Evolutionary conservation across 2,888 invertebrate genomes (phyloP), one percentile per base, ranked within the genome.

Genomic region (Papilio elwesi): DNA sequence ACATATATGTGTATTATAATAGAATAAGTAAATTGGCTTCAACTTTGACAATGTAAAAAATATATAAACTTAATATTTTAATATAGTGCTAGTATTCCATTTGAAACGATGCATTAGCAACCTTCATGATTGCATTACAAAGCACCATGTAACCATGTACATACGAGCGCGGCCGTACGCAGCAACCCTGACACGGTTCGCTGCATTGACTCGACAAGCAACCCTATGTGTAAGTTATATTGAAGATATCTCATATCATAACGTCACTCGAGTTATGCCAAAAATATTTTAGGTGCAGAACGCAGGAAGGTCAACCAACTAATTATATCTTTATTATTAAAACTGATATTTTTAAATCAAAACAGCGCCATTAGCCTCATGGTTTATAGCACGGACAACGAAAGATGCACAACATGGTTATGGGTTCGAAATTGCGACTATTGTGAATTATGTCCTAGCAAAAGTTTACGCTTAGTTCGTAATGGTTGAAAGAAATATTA

Each of bases 181-280:
- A 87, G 87, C 87, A 87, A 85, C 92, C 92, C 88, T 93, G 92
- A 93, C 92, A 93, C 84, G 89, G 85, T 89, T 92, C 81, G 83
- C 79, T 83, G 83, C 12, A 51, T 43, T 36, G 51, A 52, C 52
- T 47, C 48, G 48, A 36, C 49, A 55, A 63, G 48, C 36, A 67
- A 68, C 68, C 72, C 68, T 68, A 68, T 71, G 67, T 71, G 71
- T 62, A 67, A 68, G 68, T 62, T 49, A 63, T 63, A 63, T 72
- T 48, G 66, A 51, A 63, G 67, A 74, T 65, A 71, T 69, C 68
- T 64, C 64, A 43, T 43, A 68, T 49, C 68, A 68, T 55, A 66
- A 70, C 51, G 59, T 36, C 36, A 55, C 55, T 36, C 12, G 49
- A n/a, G 16, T 48, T 64, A 64, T 26, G 64, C 55, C 55, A 55